Percentiles rank a stretch among this genome's conserved stretches.
These are phyloP conservation scores for Oostethus manadensis DNA, from an alignment of 2,113 vertebrate genomes.

Conservation along the genomic window DNA sequence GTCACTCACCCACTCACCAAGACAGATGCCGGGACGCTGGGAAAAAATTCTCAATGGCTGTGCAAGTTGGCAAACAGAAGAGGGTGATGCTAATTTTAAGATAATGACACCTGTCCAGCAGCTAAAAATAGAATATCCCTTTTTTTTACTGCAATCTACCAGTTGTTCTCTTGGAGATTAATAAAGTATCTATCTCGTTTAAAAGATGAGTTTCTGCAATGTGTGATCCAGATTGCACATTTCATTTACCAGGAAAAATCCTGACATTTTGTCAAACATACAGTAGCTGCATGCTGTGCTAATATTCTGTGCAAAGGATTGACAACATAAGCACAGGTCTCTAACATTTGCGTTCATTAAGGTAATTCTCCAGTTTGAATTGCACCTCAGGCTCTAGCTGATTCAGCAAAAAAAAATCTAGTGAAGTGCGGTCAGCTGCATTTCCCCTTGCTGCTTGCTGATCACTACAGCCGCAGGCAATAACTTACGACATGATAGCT, in stretches of 20 bases:
- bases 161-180: too few relatives aligned
- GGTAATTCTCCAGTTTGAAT: not conserved
- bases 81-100: too few relatives aligned
- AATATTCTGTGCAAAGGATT: not conserved
- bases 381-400: not conserved
- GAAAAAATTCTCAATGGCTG: too few relatives aligned
- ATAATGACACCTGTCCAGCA: too few relatives aligned
- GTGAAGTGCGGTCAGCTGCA: conserved; percentile 19
- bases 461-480: conserved; percentile 10
- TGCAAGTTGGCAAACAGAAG: too few relatives aligned
- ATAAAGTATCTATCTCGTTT: too few relatives aligned
- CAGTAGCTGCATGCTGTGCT: not conserved
- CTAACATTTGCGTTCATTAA: not conserved
- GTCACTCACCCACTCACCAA: too few relatives aligned
- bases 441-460: conserved; percentile 10
- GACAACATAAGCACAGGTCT: not conserved
- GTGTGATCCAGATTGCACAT: not conserved
- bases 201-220: too few relatives aligned
- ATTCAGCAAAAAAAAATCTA: conserved; percentile 6
- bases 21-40: too few relatives aligned
- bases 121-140: too few relatives aligned
- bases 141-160: not conserved
- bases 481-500: conserved; percentile 20
- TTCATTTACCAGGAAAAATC: not conserved
- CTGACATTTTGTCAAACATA: not conserved